Conservation (phyloP, 2,113 vertebrate genomes). For the Pelecanoides urinatrix region DNA sequence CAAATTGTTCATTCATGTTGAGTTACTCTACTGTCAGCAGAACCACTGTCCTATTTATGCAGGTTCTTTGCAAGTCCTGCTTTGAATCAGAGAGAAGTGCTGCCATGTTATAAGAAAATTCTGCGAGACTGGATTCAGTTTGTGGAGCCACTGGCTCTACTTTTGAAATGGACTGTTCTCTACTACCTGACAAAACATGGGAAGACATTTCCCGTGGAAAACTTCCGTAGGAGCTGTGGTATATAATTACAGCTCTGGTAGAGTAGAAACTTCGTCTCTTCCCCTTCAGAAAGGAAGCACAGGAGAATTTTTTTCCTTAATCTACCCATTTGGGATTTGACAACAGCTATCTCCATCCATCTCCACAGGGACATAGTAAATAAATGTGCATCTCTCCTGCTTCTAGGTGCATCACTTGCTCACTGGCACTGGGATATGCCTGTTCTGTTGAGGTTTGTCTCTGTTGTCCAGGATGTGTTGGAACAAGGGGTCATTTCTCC, state of each 20-base stretch:
- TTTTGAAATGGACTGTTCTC: background rate
- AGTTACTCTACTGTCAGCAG: background rate
- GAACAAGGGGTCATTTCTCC: background rate
- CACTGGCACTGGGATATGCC: background rate
- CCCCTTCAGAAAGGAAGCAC: background rate
- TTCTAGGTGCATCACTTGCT: background rate
- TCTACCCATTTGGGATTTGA: background rate
- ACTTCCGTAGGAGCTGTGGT: background rate
- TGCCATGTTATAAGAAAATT: background rate
- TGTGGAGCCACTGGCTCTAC: background rate
- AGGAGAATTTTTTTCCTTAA: background rate
- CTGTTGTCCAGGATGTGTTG: background rate
- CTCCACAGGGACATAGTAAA: background rate
- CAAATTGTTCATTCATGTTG: background rate
- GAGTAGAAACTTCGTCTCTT: background rate
- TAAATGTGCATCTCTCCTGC: background rate
- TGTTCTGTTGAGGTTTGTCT: background rate
- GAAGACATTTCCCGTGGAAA: background rate
- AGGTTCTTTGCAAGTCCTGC: background rate
- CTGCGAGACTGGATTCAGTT: background rate
- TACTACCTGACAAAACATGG: background rate
- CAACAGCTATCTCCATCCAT: background rate
- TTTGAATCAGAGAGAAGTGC: background rate
- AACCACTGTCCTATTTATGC: background rate
- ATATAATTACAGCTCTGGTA: background rate